phyloP scores from a whole-genome alignment of 1,140 invertebrate genomes.

The Cardiocondyla obscurior region DNA sequence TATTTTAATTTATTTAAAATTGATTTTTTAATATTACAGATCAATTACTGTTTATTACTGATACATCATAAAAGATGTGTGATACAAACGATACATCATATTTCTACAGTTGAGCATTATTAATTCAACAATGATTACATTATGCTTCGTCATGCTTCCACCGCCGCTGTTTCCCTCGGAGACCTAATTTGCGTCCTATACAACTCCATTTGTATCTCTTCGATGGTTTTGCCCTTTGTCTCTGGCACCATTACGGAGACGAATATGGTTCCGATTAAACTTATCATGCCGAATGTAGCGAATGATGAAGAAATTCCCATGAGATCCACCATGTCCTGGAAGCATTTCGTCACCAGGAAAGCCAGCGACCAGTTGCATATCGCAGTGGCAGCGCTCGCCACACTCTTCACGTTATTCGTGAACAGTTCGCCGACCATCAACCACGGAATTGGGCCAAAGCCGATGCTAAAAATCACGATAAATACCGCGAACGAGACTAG shows the following conservation, averaged over 20 bases:
- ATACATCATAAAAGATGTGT: background rate
- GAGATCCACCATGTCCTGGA: slow-evolving; percentile 79
- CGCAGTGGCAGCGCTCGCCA: slow-evolving; percentile 82
- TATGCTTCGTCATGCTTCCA: background rate
- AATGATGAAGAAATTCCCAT: slow-evolving; percentile 84
- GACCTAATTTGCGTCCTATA: background rate
- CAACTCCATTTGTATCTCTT: slow-evolving; percentile 83
- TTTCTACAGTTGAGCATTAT: background rate
- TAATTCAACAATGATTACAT: background rate
- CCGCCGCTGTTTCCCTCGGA: background rate
- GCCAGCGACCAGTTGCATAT: slow-evolving; percentile 84
- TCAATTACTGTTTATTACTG: background rate
- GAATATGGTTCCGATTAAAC: slow-evolving; percentile 83
- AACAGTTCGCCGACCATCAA: slow-evolving; percentile 80
- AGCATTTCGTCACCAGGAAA: slow-evolving; percentile 85
- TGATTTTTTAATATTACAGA: background rate
- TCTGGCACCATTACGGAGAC: slow-evolving; percentile 85
- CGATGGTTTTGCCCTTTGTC: slow-evolving; percentile 85
- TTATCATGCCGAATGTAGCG: slow-evolving; percentile 84
- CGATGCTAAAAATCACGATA: slow-evolving; percentile 80
- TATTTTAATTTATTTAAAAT: background rate
- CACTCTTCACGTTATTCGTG: slow-evolving; percentile 84
- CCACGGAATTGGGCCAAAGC: slow-evolving; percentile 83
- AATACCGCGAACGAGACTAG: slow-evolving; percentile 83
- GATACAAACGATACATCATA: background rate